Evolutionary conservation across 1,140 invertebrate species (phyloP).

Genomic region (Zeugodacus cucurbitae): DNA sequence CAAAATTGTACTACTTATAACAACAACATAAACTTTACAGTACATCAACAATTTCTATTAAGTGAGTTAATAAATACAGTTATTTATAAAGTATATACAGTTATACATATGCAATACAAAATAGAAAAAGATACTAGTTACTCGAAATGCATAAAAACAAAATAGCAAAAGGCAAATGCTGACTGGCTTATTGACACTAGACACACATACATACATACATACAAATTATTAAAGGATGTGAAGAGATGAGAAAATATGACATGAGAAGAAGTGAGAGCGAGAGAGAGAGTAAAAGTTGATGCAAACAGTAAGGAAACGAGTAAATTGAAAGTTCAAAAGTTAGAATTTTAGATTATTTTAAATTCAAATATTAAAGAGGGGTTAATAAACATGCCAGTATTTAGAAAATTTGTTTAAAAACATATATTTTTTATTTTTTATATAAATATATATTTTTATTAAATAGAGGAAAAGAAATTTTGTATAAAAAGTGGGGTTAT

Average conservation of each 20-base stretch:
- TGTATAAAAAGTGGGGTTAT: not conserved
- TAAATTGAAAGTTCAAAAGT: not conserved
- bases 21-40: not conserved
- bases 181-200: constrained; percentile 51
- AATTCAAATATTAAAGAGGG: constrained; percentile 32
- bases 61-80: too few species aligned
- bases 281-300: constrained; percentile 36
- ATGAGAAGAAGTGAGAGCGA: constrained; percentile 41
- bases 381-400: not conserved
- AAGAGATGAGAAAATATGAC: constrained; percentile 42
- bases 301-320: not conserved
- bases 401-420: not conserved
- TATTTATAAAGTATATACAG: not conserved
- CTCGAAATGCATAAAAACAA: constrained; percentile 37
- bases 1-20: not conserved
- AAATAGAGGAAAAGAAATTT: not conserved
- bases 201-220: not conserved
- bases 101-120: not conserved
- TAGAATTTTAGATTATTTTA: not conserved
- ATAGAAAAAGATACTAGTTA: not conserved
- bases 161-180: constrained; percentile 52
- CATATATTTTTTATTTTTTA: too few species aligned
- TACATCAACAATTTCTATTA: not conserved
- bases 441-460: not conserved
- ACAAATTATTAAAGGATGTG: not conserved